Evolutionary conservation across 2,888 invertebrate genomes (phyloP), one percentile per base, ranked within the genome.

Genomic region (Auanema freiburgensis): DNA sequence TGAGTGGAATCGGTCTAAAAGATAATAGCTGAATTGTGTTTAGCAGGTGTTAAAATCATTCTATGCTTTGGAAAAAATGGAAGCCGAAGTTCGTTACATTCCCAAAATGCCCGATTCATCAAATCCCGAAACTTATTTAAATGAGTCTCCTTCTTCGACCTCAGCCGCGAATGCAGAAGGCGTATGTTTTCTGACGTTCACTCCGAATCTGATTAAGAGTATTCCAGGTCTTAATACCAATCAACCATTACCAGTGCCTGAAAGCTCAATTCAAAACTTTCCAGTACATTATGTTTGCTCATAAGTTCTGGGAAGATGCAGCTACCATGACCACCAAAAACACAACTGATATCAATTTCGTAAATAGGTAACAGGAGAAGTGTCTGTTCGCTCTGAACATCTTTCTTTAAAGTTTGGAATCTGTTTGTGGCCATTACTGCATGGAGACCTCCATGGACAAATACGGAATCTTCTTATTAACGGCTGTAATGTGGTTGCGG

Each of bases 171-270:
- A 60, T 43, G n/a, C 54, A 40, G 56, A 16, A 16, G 21, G n/a
- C 16, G 14, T 41, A 42, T 55, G n/a, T n/a, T 54, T 44, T 18
- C 18, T n/a, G 21, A 2, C 11, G 53, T 18, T 53, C 53, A 23
- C 25, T 33, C 1, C 12, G n/a, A 53, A 24, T 8, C 25, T 11
- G 53, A 24, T 10, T 25, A 51, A 51, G 23, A 51, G 24, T 5
- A 51, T 52, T 44, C 21, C 25, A 62, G 57, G 57, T 57, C n/a
- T 25, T 57, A 21, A 57, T 62, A 51, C 62, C 62, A 21, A 11
- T 57, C 16, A 57, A 62, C 16, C 23, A 50, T 14, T 62, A 49
- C 23, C 44, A 57, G 12, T 24, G 42, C 43, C 43, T 50, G n/a
- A 62, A 56, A 23, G 43, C n/a, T 8, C 57, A 62, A 43, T 16